A percentile compares a stretch with the other conserved stretches of the same genome.
Evolutionary conservation across 2,888 invertebrate genomes (phyloP).

Genomic region (Autographa gamma): DNA sequence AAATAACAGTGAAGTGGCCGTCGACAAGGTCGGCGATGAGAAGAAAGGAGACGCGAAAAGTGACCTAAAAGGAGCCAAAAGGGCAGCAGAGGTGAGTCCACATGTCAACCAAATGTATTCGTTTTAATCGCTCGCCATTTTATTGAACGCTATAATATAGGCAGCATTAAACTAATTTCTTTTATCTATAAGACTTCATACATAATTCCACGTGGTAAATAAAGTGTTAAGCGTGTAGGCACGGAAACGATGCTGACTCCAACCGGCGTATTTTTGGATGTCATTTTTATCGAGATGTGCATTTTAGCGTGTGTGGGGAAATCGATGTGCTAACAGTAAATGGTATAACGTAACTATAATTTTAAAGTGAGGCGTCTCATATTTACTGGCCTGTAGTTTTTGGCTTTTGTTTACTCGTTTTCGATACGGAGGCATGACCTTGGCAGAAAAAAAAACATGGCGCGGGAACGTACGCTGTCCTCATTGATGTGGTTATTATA

Average conservation of each 20-base stretch:
- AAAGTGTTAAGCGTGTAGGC: constrained; percentile 47
- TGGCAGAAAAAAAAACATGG: constrained; percentile 87
- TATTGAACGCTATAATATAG: constrained; percentile 79
- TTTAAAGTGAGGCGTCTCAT: constrained; percentile 45
- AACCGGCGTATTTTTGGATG: constrained; percentile 86
- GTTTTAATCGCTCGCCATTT: constrained; percentile 87
- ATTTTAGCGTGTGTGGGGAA: constrained; percentile 76
- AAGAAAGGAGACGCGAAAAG: constrained; percentile 92
- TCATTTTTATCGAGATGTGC: constrained; percentile 72
- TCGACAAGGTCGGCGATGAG: constrained; percentile 95
- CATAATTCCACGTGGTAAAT: constrained; percentile 72
- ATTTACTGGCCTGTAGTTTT: constrained; percentile 52
- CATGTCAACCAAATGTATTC: constrained; percentile 86
- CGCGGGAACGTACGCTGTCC: constrained; percentile 83
- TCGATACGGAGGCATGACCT: constrained; percentile 85
- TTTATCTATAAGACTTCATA: constrained; percentile 44
- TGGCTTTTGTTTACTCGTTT: constrained; percentile 86
- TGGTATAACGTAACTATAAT: constrained; percentile 46
- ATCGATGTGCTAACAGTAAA: constrained; percentile 80
- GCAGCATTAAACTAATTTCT: constrained; percentile 61
- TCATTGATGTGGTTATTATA: constrained; percentile 70
- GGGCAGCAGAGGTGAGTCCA: constrained; percentile 95
- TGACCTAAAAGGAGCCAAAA: constrained; percentile 95
- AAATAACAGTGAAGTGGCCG: constrained; percentile 95
- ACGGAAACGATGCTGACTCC: constrained; percentile 57